Percentiles rank a stretch among this genome's conserved stretches.
Conservation (phyloP, 2,797 vertebrate species). For the Pteropus rufus region DNA sequence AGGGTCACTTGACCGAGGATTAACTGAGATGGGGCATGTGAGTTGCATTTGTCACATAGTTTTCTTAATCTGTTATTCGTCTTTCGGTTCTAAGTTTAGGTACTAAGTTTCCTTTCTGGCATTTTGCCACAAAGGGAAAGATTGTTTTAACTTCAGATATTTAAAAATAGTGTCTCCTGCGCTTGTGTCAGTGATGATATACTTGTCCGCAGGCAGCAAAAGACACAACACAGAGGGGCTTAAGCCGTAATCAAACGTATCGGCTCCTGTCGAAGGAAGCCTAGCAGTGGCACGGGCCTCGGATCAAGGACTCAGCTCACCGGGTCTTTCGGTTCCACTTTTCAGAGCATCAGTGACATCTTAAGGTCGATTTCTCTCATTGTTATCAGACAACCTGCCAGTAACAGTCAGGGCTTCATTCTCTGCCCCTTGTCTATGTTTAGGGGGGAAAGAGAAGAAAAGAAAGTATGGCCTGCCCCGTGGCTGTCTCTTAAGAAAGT, state of each 20-base stretch:
- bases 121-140: neutral
- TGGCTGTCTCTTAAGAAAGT: neutral
- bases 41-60: neutral
- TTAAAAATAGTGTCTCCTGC: neutral
- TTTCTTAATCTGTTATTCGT: neutral
- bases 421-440: neutral
- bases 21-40: neutral
- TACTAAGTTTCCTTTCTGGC: neutral
- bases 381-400: neutral
- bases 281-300: neutral
- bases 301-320: neutral
- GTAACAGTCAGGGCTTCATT: neutral
- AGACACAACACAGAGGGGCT: neutral
- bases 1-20: neutral
- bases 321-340: neutral
- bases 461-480: neutral
- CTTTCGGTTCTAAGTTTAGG: neutral
- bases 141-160: neutral
- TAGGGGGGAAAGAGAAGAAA: neutral
- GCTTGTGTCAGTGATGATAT: neutral
- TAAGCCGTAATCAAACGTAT: neutral
- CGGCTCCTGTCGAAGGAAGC: neutral
- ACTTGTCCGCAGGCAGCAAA: neutral
- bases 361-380: neutral
- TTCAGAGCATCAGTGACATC: neutral